A percentile compares a stretch with the other conserved stretches of the same genome.
These are phyloP conservation scores for Spinus olivaceus DNA, from an alignment of 2,797 vertebrate species.

Conservation along the genomic window DNA sequence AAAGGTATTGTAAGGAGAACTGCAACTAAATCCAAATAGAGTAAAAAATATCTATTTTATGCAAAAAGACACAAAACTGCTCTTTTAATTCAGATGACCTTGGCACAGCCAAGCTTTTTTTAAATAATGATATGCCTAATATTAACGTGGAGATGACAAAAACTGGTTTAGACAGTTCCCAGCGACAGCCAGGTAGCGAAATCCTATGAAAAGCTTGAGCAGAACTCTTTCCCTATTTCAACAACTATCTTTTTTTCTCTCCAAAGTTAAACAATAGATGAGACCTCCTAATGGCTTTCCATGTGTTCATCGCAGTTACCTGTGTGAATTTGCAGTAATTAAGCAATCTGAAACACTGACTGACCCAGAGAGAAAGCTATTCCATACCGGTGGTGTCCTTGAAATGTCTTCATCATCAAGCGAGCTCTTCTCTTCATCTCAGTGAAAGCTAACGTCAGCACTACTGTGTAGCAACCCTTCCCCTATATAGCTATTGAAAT, in stretches of 20 bases:
- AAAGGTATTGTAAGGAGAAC: background rate
- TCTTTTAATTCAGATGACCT: constrained; percentile 11
- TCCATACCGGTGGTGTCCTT: constrained; percentile 73
- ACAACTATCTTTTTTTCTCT: constrained; percentile 20
- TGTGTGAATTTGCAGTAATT: constrained; percentile 71
- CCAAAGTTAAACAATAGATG: constrained; percentile 48
- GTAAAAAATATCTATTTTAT: background rate
- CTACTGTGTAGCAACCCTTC: constrained; percentile 49
- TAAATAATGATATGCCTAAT: background rate
- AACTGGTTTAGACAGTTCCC: constrained; percentile 15
- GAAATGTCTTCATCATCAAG: constrained; percentile 81
- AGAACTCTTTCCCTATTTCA: constrained; percentile 2
- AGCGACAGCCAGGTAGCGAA: background rate
- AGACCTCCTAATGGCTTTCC: constrained; percentile 60
- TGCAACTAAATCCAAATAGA: background rate
- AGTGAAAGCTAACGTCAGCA: constrained; percentile 62
- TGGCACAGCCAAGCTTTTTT: background rate
- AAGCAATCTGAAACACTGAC: constrained; percentile 66
- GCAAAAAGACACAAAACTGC: background rate
- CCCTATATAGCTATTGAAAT: constrained; percentile 65
- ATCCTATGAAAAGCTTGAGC: constrained; percentile 5
- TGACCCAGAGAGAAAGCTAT: constrained; percentile 61
- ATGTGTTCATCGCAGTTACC: constrained; percentile 64
- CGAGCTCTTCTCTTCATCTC: constrained; percentile 59
- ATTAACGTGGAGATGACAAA: constrained; percentile 17